These are phyloP conservation scores for Psittacula derbiana DNA, from an alignment of 2,797 vertebrate species.

Conservation along the genomic window DNA sequence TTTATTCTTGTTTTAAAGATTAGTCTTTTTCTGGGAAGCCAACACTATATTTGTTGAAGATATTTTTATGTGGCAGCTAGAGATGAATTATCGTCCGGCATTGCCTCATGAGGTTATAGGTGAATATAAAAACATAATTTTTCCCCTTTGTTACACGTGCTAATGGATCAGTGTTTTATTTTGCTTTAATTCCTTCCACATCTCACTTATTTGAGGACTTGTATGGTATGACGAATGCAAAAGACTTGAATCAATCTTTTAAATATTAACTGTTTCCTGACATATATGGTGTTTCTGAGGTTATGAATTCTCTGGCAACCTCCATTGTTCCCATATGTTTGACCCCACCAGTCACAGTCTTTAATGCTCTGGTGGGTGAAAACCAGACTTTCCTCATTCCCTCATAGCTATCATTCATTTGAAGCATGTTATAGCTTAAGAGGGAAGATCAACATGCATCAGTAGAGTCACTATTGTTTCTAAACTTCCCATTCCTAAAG, in stretches of 20 bases:
- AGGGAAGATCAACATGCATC: not conserved
- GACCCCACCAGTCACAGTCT: not conserved
- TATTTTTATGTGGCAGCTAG: not conserved
- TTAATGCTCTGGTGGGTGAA: not conserved
- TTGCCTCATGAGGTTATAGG: not conserved
- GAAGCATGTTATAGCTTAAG: not conserved
- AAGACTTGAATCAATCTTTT: not conserved
- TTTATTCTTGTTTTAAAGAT: conserved; percentile 14
- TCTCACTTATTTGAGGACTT: not conserved
- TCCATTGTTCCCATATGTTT: not conserved
- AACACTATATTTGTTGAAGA: not conserved
- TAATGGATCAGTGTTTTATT: not conserved
- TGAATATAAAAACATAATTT: not conserved
- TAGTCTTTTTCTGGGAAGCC: conserved; percentile 4
- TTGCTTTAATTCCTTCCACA: not conserved
- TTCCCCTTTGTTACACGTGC: not conserved
- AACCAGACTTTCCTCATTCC: not conserved
- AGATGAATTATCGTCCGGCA: conserved; percentile 7
- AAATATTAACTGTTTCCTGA: not conserved
- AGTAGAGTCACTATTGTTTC: not conserved
- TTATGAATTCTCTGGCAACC: not conserved
- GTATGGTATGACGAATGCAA: not conserved
- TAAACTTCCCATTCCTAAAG: not conserved
- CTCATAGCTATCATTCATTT: not conserved
- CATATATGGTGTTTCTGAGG: not conserved